Percentiles rank a stretch among this genome's conserved stretches.
Conservation (phyloP, 2,113 vertebrate genomes). For the Saguinus midas region DNA sequence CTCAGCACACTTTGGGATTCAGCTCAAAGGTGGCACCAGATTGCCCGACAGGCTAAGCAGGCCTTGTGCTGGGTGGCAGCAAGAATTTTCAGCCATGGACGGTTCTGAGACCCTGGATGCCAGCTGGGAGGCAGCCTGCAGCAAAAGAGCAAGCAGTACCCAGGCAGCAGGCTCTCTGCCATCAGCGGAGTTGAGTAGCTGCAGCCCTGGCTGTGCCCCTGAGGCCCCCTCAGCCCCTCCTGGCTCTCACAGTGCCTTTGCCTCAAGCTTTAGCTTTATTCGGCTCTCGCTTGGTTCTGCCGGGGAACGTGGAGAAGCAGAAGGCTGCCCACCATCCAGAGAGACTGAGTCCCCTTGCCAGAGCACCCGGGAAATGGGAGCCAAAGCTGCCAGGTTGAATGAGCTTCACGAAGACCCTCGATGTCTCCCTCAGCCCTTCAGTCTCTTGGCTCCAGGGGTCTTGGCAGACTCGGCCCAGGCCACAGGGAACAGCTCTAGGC, state of each 20-base stretch:
- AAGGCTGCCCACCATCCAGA: background rate
- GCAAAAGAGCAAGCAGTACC: background rate
- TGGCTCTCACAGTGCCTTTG: constrained; percentile 74
- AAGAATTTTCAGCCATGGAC: background rate
- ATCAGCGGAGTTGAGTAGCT: background rate
- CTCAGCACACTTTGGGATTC: background rate
- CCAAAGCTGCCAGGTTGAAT: background rate
- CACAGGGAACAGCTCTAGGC: background rate
- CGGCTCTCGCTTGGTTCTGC: constrained; percentile 83
- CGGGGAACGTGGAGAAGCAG: constrained; percentile 51
- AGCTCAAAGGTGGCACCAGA: background rate
- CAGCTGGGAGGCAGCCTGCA: accelerated
- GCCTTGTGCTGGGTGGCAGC: background rate
- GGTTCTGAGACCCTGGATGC: background rate
- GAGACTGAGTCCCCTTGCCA: background rate
- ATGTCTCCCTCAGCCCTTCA: background rate
- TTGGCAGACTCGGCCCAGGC: background rate
- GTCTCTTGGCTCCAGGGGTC: background rate
- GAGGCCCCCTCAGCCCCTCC: accelerated
- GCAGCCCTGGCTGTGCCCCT: background rate
- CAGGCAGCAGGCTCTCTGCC: background rate
- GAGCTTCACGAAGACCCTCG: accelerated
- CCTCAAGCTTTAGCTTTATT: constrained; percentile 94
- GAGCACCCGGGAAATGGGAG: background rate
- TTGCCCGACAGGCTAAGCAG: background rate